Conservation (phyloP, 2,888 invertebrate species). For the Troglohyphantes excavatus region DNA sequence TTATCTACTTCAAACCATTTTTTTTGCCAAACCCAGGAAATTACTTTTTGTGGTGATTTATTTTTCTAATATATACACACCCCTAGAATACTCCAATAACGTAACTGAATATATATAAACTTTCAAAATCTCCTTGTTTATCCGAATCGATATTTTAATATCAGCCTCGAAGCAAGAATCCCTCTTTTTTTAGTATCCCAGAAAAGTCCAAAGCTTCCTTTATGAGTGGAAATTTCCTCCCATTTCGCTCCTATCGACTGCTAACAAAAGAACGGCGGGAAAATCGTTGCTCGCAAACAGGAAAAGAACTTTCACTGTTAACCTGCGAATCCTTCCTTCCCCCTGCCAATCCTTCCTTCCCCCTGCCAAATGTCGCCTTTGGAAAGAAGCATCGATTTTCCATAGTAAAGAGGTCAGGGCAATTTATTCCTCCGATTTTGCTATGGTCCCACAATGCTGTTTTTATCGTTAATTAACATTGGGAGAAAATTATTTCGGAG, state of each 20-base stretch:
- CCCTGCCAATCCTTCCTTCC: too few species aligned
- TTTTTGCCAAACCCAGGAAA: too few species aligned
- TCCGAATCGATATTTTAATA: conserved; percentile 3
- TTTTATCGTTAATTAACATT: background rate
- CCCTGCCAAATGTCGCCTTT: conserved; percentile 3
- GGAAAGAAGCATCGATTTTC: conserved; percentile 1
- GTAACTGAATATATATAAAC: background rate
- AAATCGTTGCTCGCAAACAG: conserved; percentile 39
- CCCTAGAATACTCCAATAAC: too few species aligned
- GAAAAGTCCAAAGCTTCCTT: conserved; percentile 27
- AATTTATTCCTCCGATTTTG: background rate
- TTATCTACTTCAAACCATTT: too few species aligned
- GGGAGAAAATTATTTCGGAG: background rate
- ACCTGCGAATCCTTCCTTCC: conserved; percentile 10
- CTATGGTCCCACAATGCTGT: background rate
- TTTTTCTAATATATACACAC: too few species aligned
- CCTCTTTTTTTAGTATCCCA: background rate
- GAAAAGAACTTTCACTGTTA: conserved; percentile 34
- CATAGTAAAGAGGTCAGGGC: background rate
- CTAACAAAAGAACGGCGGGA: conserved; percentile 41
- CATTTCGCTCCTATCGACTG: conserved; percentile 36
- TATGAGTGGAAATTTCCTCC: conserved; percentile 44
- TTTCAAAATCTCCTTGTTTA: background rate
- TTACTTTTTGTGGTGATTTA: too few species aligned
- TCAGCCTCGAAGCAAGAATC: background rate